Evolutionary conservation across 2,888 invertebrate species (phyloP).

Genomic region (Xestia ashworthii): DNA sequence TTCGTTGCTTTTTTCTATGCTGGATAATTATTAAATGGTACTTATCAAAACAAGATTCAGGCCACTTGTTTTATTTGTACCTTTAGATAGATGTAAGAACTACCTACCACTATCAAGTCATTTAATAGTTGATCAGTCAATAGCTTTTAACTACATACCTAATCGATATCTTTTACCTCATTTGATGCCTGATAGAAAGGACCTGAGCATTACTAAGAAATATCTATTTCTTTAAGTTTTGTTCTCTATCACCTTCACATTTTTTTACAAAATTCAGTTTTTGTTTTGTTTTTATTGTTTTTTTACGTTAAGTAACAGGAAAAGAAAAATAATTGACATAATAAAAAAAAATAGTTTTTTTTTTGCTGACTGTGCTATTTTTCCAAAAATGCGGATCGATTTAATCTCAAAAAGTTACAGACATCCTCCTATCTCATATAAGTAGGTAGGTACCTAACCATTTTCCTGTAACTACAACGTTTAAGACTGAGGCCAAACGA

Average conservation of each 20-base stretch:
- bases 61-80: background rate
- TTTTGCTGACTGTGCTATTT: background rate
- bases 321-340: too few species aligned
- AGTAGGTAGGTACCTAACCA: background rate
- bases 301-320: too few species aligned
- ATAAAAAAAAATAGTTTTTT: too few species aligned
- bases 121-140: background rate
- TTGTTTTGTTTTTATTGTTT: too few species aligned
- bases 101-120: background rate
- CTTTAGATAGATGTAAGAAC: background rate
- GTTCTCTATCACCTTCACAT: too few species aligned
- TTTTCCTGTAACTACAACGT: background rate
- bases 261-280: too few species aligned
- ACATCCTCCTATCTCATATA: too few species aligned
- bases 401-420: background rate
- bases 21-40: background rate
- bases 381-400: background rate
- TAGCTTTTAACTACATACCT: background rate
- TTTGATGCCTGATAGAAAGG: background rate
- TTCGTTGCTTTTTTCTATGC: background rate
- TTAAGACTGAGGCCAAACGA: too few species aligned
- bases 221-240: background rate
- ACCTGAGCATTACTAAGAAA: background rate
- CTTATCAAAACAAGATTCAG: background rate
- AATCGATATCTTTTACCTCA: background rate